Evolutionary conservation across 2,888 invertebrate genomes (phyloP).

Genomic region (Octonoba sinensis): DNA sequence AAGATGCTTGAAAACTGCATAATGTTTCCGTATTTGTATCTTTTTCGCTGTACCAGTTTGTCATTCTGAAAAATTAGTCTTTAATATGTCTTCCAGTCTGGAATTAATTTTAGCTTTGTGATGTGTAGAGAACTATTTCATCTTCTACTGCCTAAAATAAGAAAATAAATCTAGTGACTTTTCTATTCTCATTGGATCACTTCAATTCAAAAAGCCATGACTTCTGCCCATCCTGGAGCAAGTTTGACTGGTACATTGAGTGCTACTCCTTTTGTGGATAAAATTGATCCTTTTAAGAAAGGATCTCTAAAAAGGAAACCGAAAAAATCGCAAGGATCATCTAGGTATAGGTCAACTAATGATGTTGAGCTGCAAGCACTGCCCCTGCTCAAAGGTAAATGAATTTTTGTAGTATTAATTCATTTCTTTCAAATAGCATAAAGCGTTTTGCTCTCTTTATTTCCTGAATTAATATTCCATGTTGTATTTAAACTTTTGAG

Average conservation of each 20-base stretch:
- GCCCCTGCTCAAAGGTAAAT: constrained; percentile 94
- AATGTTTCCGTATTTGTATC: constrained; percentile 33
- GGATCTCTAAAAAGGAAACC: constrained; percentile 97
- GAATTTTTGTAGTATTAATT: not conserved
- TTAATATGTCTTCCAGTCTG: constrained; percentile 56
- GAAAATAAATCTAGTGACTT: constrained; percentile 51
- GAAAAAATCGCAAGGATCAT: constrained; percentile 98
- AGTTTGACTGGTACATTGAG: constrained; percentile 67
- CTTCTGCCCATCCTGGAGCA: constrained; percentile 60
- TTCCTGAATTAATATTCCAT: not conserved
- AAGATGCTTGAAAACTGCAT: constrained; percentile 52
- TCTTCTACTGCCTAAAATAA: constrained; percentile 40
- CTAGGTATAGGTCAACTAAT: constrained; percentile 97
- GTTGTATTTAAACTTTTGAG: too few relatives aligned
- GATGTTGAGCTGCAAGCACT: constrained; percentile 97
- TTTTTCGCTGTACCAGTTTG: constrained; percentile 13
- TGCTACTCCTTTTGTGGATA: constrained; percentile 89
- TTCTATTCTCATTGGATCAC: constrained; percentile 46
- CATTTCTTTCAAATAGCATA: not conserved
- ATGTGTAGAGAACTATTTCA: constrained; percentile 39
- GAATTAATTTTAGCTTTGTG: constrained; percentile 46
- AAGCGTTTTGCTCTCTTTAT: constrained; percentile 21
- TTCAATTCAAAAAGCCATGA: constrained; percentile 52
- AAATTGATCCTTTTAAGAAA: constrained; percentile 99
- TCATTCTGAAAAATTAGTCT: constrained; percentile 28